Conservation (phyloP, 1,140 invertebrate species). For the Listronotus oregonensis region DNA sequence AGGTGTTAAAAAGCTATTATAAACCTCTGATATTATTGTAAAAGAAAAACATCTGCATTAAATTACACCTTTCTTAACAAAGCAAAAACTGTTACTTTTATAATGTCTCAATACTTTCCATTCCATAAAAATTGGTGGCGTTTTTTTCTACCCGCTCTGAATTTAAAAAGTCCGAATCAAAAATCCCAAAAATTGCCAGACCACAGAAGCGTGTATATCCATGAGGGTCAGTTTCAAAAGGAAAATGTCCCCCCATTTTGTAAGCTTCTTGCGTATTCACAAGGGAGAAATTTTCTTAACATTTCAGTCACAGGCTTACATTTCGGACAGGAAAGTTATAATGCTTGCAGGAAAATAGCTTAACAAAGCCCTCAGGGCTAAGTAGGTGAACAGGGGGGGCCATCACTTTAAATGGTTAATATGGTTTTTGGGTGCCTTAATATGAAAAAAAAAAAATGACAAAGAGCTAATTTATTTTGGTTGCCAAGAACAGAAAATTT, state of each 20-base stretch:
- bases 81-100: too few relatives aligned
- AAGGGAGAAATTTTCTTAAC: conserved; percentile 54
- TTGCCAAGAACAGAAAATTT: too few relatives aligned
- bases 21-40: too few relatives aligned
- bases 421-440: too few relatives aligned
- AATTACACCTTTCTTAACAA: too few relatives aligned
- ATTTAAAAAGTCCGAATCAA: conserved; percentile 37
- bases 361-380: conserved; percentile 9
- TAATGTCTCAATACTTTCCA: neutral
- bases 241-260: conserved; percentile 48
- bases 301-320: conserved; percentile 41
- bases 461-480: too few relatives aligned
- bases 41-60: too few relatives aligned
- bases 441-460: too few relatives aligned
- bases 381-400: too few relatives aligned
- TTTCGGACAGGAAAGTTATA: conserved; percentile 21
- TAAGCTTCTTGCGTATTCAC: conserved; percentile 53
- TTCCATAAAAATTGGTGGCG: conserved; percentile 30
- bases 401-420: too few relatives aligned
- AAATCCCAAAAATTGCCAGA: conserved; percentile 43
- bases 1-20: too few relatives aligned
- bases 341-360: conserved; percentile 18
- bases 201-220: conserved; percentile 46
- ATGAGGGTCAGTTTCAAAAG: conserved; percentile 53
- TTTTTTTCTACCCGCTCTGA: conserved; percentile 38